phyloP scores from a whole-genome alignment of 2,113 vertebrate species.

The Tragelaphus strepsiceros region DNA sequence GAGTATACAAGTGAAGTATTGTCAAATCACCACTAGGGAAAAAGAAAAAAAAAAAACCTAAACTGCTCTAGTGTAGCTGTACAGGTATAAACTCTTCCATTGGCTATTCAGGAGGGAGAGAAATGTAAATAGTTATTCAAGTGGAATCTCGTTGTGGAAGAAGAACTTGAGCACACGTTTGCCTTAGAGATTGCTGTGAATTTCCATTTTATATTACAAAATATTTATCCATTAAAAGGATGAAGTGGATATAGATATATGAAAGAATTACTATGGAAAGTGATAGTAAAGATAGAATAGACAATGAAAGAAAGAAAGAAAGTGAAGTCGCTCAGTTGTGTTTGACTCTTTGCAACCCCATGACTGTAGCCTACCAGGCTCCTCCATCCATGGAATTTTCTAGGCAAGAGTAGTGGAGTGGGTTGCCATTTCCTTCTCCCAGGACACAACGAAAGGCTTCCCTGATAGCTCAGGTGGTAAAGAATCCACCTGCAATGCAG shows the following conservation, averaged over 20 bases:
- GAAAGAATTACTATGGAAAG: background rate
- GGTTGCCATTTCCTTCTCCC: background rate
- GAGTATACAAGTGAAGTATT: background rate
- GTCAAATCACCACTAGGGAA: background rate
- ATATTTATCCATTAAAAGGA: background rate
- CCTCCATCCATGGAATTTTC: background rate
- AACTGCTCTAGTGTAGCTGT: background rate
- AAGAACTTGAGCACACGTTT: background rate
- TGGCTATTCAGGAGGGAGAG: background rate
- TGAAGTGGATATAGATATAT: background rate
- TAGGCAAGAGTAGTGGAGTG: background rate
- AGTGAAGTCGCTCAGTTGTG: background rate
- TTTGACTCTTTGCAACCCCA: background rate
- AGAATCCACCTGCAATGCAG: background rate
- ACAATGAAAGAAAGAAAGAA: background rate
- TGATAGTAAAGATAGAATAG: background rate
- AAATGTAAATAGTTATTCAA: background rate
- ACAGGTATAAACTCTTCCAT: background rate
- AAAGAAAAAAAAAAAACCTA: background rate
- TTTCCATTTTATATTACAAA: background rate
- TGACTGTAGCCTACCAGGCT: background rate
- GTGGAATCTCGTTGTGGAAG: background rate
- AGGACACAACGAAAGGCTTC: background rate
- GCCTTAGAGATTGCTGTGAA: background rate
- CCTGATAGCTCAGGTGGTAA: background rate